Conservation (phyloP, 2,797 vertebrate species). For the Urosaurus nigricauda region DNA sequence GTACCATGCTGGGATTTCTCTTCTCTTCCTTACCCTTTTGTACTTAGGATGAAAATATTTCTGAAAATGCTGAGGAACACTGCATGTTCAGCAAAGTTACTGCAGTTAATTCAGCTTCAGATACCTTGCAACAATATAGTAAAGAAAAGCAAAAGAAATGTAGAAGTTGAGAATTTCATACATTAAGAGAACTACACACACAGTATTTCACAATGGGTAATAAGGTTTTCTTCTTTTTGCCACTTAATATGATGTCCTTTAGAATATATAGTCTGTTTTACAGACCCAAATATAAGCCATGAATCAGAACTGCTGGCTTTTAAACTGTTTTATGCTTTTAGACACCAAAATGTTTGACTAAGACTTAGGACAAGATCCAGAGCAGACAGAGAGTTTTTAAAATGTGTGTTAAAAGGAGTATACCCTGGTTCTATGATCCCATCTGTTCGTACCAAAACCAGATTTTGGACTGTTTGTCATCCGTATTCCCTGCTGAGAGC, state of each 20-base stretch:
- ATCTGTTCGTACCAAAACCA: no score
- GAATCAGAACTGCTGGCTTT: constrained; percentile 3
- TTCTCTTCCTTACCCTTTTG: constrained; percentile 23
- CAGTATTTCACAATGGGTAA: constrained; percentile 36
- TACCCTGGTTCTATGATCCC: no score
- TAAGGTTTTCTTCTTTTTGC: no score
- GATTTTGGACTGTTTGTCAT: no score
- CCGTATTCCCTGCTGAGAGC: no score
- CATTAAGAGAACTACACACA: constrained; percentile 31
- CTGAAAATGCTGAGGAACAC: constrained; percentile 40
- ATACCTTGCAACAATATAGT: constrained; percentile 46
- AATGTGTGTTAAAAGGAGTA: no score
- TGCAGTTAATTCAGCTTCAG: constrained; percentile 41
- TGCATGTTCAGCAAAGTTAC: constrained; percentile 46
- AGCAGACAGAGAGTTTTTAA: no score
- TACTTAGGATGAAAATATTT: constrained; percentile 47
- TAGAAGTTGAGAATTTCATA: not conserved
- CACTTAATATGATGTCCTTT: no score
- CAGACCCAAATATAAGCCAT: not conserved
- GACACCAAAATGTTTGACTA: not conserved
- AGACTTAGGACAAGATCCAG: not conserved
- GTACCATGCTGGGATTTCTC: constrained; percentile 34
- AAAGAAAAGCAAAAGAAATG: constrained; percentile 49
- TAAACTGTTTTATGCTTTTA: not conserved
- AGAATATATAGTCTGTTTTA: not conserved